Evolutionary conservation across 2,888 invertebrate species (phyloP).

Genomic region (Schizotus pectinicornis): DNA sequence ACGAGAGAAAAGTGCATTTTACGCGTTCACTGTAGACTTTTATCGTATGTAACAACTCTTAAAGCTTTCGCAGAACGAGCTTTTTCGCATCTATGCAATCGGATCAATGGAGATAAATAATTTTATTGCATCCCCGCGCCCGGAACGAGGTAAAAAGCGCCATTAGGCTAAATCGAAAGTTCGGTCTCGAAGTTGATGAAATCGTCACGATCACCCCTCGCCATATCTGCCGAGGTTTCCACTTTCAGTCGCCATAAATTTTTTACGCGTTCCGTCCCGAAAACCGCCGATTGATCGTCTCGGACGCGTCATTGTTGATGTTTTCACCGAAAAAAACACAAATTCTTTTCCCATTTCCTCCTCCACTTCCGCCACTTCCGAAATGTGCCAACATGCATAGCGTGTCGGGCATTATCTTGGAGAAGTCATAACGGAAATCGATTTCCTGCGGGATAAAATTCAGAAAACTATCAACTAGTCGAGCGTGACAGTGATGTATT

Average conservation of each 20-base stretch:
- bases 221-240: conserved; percentile 4
- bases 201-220: conserved; percentile 6
- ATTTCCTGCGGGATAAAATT: too few relatives aligned
- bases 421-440: too few relatives aligned
- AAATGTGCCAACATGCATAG: too few relatives aligned
- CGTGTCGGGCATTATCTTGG: too few relatives aligned
- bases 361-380: too few relatives aligned
- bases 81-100: conserved; percentile 2
- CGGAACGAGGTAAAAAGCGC: conserved; percentile 12
- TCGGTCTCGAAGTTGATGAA: conserved; percentile 11
- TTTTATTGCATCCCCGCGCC: conserved; percentile 6
- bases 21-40: too few relatives aligned
- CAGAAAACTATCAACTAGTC: too few relatives aligned
- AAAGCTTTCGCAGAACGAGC: conserved; percentile 7
- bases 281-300: not conserved
- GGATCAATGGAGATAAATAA: conserved; percentile 4
- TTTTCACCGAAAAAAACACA: not conserved
- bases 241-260: conserved; percentile 3
- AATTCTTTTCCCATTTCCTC: not conserved
- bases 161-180: conserved; percentile 15
- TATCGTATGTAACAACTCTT: conserved; percentile 4
- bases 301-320: conserved; percentile 9
- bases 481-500: too few relatives aligned
- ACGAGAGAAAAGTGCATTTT: too few relatives aligned
- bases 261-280: conserved; percentile 7